phyloP scores from a whole-genome alignment of 1,140 invertebrate genomes.

The Aphidius gifuensis region DNA sequence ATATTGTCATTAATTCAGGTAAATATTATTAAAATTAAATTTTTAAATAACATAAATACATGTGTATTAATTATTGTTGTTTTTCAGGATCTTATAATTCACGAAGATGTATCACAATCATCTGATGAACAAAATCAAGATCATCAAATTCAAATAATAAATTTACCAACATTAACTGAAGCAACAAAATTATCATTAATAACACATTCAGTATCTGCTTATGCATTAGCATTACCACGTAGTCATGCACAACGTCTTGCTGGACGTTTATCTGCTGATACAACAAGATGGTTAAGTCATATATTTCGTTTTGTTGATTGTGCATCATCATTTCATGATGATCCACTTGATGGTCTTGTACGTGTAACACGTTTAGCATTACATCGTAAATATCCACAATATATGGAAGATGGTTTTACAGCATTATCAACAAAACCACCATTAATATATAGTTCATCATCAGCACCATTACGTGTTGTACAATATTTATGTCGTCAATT shows the following conservation, averaged over 20 bases:
- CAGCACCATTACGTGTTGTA: conserved; percentile 70
- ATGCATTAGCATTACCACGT: conserved; percentile 68
- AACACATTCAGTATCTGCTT: conserved; percentile 72
- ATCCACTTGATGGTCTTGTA: conserved; percentile 73
- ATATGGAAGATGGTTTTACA: conserved; percentile 76
- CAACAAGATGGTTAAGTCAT: conserved; percentile 74
- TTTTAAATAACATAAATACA: too few relatives aligned
- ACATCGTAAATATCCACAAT: conserved; percentile 77
- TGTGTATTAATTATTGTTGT: not conserved
- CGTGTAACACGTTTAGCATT: conserved; percentile 73
- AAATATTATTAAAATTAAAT: conserved; percentile 21
- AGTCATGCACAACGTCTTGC: conserved; percentile 68
- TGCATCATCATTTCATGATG: conserved; percentile 74
- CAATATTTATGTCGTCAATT: conserved; percentile 77
- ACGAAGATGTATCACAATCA: conserved; percentile 50
- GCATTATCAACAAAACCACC: conserved; percentile 72
- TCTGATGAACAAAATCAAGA: conserved; percentile 43
- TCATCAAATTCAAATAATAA: conserved; percentile 41
- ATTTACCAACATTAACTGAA: conserved; percentile 57
- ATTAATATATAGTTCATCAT: conserved; percentile 78
- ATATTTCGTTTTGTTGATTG: conserved; percentile 73
- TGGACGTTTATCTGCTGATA: conserved; percentile 70
- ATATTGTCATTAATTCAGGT: conserved; percentile 53
- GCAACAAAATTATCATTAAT: conserved; percentile 66
- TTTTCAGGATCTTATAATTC: conserved; percentile 53